A percentile compares a stretch with the other conserved stretches of the same genome.
Evolutionary conservation across 2,797 vertebrate genomes (phyloP).

Genomic region (Adelosebastes latens): DNA sequence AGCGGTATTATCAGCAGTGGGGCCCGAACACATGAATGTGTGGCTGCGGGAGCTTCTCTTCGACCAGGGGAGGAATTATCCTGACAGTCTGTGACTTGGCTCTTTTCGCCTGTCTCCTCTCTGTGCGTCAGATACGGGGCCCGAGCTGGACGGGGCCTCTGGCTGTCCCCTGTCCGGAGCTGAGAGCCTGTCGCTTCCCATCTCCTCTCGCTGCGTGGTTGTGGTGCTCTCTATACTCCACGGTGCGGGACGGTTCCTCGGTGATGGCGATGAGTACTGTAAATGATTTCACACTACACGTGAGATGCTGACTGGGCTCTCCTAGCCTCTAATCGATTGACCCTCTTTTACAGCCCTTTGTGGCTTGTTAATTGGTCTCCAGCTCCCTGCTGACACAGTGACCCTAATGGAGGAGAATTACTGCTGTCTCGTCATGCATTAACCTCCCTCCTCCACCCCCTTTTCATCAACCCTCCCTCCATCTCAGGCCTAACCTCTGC

Average conservation of each 20-base stretch:
- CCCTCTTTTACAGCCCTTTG: constrained; percentile 62
- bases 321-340: constrained; percentile 72
- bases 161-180: constrained; percentile 51
- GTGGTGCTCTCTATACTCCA: constrained; percentile 8
- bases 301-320: constrained; percentile 63
- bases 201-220: constrained; percentile 38
- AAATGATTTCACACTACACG: constrained; percentile 65
- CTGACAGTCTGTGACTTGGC: constrained; percentile 76
- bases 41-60: constrained; percentile 58
- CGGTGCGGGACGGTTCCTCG: neutral
- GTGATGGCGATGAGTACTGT: constrained; percentile 43
- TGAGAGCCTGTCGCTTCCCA: constrained; percentile 66
- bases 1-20: constrained; percentile 41
- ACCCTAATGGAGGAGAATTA: constrained; percentile 81
- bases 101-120: constrained; percentile 73
- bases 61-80: constrained; percentile 58
- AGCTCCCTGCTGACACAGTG: constrained; percentile 82
- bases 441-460: constrained; percentile 51
- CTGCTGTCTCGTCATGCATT: constrained; percentile 75
- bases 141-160: constrained; percentile 45
- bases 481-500: constrained; percentile 39
- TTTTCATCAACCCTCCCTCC: constrained; percentile 31
- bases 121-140: constrained; percentile 57
- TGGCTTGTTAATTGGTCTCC: constrained; percentile 78
- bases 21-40: constrained; percentile 46